phyloP scores from a whole-genome alignment of 2,888 invertebrate genomes.

The Gortyna flavago region DNA sequence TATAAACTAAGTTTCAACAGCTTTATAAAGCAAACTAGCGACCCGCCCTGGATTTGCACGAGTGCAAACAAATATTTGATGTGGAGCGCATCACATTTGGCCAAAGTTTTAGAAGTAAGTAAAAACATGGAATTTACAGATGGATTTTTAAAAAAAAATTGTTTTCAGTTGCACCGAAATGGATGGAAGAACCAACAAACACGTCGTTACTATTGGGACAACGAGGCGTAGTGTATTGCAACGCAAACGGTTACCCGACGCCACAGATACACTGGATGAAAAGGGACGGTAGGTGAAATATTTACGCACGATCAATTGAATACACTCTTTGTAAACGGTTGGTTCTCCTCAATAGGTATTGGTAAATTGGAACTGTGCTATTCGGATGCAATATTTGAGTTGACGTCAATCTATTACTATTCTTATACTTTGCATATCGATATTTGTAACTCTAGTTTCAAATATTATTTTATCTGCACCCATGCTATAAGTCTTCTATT shows the following conservation, averaged over 20 bases:
- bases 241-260: conserved; percentile 94
- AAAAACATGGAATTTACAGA: background rate
- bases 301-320: conserved; percentile 40
- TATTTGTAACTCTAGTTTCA: background rate
- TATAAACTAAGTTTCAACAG: background rate
- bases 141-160: background rate
- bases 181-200: conserved; percentile 94
- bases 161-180: conserved; percentile 93
- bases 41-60: background rate
- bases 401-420: background rate
- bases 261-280: conserved; percentile 94
- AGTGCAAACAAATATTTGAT: background rate
- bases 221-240: conserved; percentile 93
- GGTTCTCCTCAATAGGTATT: background rate
- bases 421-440: background rate
- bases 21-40: too few species aligned
- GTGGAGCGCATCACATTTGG: too few species aligned
- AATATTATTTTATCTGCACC: background rate
- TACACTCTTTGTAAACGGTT: conserved; percentile 6
- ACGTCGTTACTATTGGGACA: conserved; percentile 93
- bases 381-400: background rate
- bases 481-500: too few species aligned
- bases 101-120: background rate
- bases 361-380: background rate
- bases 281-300: conserved; percentile 90